These are phyloP conservation scores for Drosophila histrio DNA, from an alignment of 2,888 invertebrate genomes.

Conservation along the genomic window DNA sequence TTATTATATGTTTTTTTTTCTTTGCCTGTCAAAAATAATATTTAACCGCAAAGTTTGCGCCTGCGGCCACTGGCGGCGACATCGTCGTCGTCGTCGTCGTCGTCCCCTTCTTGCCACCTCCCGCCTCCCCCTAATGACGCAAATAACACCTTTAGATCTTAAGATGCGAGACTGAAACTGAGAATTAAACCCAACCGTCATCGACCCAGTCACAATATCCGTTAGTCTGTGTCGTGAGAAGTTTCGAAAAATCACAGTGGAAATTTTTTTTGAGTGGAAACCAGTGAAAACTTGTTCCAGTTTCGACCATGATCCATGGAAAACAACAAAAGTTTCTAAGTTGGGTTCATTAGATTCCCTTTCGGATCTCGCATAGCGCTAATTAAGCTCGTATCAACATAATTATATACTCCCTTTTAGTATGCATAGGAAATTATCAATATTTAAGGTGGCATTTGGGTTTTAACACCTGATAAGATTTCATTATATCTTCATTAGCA, in stretches of 20 bases:
- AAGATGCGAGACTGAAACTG: slow-evolving; percentile 28
- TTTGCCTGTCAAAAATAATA: slow-evolving; percentile 63
- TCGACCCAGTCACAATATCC: slow-evolving; percentile 2
- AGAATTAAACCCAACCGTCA: background rate
- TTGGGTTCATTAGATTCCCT: slow-evolving; percentile 15
- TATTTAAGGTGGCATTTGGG: slow-evolving; percentile 51
- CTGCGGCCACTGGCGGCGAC: slow-evolving; percentile 40
- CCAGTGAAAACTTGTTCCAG: slow-evolving; percentile 39
- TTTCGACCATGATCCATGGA: slow-evolving; percentile 50
- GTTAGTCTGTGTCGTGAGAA: slow-evolving; percentile 19
- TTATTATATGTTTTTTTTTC: no score
- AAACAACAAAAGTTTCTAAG: slow-evolving; percentile 47
- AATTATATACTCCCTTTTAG: slow-evolving; percentile 12
- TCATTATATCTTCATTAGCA: slow-evolving; percentile 67
- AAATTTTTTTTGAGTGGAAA: slow-evolving; percentile 33
- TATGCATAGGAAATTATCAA: slow-evolving; percentile 38
- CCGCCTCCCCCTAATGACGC: slow-evolving; percentile 48
- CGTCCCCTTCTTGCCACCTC: background rate
- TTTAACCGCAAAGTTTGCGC: slow-evolving; percentile 49
- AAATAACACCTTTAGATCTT: slow-evolving; percentile 46
- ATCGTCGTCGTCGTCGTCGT: slow-evolving; percentile 27
- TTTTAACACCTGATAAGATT: slow-evolving; percentile 76
- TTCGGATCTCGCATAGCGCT: slow-evolving; percentile 32
- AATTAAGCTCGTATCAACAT: slow-evolving; percentile 25
- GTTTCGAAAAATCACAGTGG: slow-evolving; percentile 28